A percentile compares a stretch with the other conserved stretches of the same genome.
phyloP scores from a whole-genome alignment of 2,888 invertebrate species.

The Pharmacophagus antenor region DNA sequence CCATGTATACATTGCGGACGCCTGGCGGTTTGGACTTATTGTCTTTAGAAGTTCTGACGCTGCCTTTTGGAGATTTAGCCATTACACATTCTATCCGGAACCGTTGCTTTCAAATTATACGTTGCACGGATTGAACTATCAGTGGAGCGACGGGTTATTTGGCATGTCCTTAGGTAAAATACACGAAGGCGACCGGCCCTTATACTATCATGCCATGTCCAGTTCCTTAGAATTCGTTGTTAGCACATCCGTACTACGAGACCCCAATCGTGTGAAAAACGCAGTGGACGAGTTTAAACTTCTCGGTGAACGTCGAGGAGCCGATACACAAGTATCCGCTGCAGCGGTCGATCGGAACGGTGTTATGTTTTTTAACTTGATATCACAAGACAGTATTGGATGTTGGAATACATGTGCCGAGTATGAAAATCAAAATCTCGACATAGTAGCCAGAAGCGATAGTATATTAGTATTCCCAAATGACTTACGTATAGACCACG shows the following conservation, averaged over 20 bases:
- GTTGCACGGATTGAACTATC: conserved; percentile 87
- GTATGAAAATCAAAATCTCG: conserved; percentile 83
- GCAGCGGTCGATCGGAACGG: conserved; percentile 87
- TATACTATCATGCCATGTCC: conserved; percentile 92
- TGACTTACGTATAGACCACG: conserved; percentile 88
- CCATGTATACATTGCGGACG: conserved; percentile 85
- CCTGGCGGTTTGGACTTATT: conserved; percentile 83
- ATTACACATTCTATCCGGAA: conserved; percentile 86
- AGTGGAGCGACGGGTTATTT: conserved; percentile 91
- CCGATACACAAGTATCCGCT: conserved; percentile 86
- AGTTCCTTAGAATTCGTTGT: conserved; percentile 89
- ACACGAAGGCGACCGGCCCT: conserved; percentile 79
- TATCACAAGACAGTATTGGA: conserved; percentile 88
- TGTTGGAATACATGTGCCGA: conserved; percentile 92
- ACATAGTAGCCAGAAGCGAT: conserved; percentile 82
- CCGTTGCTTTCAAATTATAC: conserved; percentile 88
- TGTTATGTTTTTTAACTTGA: conserved; percentile 90
- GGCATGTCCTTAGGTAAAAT: conserved; percentile 85
- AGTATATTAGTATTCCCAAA: conserved; percentile 88
- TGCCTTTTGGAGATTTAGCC: conserved; percentile 84
- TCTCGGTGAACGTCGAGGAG: conserved; percentile 79
- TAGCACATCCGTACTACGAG: conserved; percentile 84
- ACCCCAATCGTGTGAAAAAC: conserved; percentile 74
- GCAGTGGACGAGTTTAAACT: conserved; percentile 66
- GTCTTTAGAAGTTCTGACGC: conserved; percentile 82